phyloP scores from a whole-genome alignment of 2,888 invertebrate species.

The Pilophorus perplexus region DNA sequence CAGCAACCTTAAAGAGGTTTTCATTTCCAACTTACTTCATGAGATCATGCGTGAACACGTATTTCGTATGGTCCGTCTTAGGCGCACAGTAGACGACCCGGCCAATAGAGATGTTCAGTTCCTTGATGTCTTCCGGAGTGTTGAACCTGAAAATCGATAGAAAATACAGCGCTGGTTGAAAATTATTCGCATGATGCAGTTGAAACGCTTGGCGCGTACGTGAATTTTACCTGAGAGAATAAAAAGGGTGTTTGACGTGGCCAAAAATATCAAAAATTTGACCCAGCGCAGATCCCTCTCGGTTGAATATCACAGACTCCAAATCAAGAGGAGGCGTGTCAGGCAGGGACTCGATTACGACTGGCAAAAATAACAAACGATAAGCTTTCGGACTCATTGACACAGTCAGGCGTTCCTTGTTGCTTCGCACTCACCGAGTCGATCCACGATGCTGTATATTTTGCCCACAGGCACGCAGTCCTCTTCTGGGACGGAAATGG shows the following conservation, averaged over 20 bases:
- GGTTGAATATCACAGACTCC: conserved; percentile 82
- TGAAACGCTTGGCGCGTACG: not conserved
- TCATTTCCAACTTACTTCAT: conserved; percentile 66
- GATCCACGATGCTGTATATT: conserved; percentile 68
- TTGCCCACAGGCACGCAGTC: conserved; percentile 72
- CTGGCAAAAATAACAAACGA: conserved; percentile 55
- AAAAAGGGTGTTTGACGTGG: conserved; percentile 77
- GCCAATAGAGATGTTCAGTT: conserved; percentile 65
- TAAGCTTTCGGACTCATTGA: not conserved
- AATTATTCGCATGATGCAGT: not conserved
- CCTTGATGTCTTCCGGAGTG: conserved; percentile 68
- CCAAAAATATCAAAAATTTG: conserved; percentile 91
- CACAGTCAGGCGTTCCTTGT: not conserved
- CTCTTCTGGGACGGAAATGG: conserved; percentile 72
- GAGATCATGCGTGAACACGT: conserved; percentile 71
- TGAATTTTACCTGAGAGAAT: conserved; percentile 68
- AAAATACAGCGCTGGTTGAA: no score
- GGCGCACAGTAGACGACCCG: conserved; percentile 81
- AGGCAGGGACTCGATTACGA: conserved; percentile 70
- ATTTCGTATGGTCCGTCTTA: conserved; percentile 68
- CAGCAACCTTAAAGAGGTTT: no score
- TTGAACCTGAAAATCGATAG: conserved; percentile 64
- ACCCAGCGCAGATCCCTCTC: conserved; percentile 73
- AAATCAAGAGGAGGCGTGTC: conserved; percentile 76
- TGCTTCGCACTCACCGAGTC: conserved; percentile 64